Base-by-base conservation (phyloP, 2,888 invertebrate species). In the Erebia palarica region DNA sequence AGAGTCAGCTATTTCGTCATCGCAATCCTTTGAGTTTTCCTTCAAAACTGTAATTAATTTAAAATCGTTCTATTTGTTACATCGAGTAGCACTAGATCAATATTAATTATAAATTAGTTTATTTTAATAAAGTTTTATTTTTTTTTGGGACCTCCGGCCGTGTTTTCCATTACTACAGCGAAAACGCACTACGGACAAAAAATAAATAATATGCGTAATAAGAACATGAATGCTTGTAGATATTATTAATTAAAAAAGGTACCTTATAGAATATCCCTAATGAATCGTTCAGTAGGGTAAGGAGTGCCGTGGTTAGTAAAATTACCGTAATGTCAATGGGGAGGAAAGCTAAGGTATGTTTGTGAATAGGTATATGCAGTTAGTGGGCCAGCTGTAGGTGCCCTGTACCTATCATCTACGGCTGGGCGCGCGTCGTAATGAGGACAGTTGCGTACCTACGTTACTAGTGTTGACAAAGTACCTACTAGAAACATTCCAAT, bases 391-490 rank as follows among this genome's bases (percentile, higher is more conserved):
- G 57, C 66, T 21, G 55, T 14, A 16, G 68, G 69, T n/a, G 16
- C 51, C 68, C 51, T 65, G 68, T 65, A 36, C 36, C 36, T 36
- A 63, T 68, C 73, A 44, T 47, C 11, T 65, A 70, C 70, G 73
- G 70, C 64, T 59, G 70, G 68, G 64, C 47, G 68, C 53, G n/a
- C 51, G 47, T 58, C 49, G 58, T 71, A 71, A 71, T 71, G 71
- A 71, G 91, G 91, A 81, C 87, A 89, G 83, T 83, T 88, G 84
- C 84, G 89, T 87, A 90, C 89, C 89, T 87, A 90, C 89, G 18
- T 10, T 3, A 18, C 9, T 55, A 18, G 55, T 55, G 55, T 18
- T 18, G 55, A 55, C 55, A 16, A 53, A 16, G 16, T 16, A 53
- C n/a, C n/a, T n/a, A n/a, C 1, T n/a, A 53, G 53, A 9, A 9